These are phyloP conservation scores for Donacobius atricapilla DNA, from an alignment of 2,113 vertebrate genomes.

Conservation along the genomic window DNA sequence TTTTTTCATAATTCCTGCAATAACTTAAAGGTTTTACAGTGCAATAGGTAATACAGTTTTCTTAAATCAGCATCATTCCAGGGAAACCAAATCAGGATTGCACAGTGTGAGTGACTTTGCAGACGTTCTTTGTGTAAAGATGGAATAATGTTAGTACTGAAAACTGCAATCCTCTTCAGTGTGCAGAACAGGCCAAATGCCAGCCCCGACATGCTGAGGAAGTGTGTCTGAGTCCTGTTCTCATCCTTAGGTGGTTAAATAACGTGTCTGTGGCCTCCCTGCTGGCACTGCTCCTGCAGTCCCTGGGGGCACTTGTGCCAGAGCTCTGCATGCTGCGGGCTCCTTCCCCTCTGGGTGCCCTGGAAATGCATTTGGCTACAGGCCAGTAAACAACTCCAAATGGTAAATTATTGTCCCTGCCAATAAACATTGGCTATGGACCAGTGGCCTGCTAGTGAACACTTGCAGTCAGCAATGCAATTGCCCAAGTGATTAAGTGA, in stretches of 20 bases:
- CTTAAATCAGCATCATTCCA: not conserved
- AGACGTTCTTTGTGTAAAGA: not conserved
- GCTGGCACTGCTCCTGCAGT: not conserved
- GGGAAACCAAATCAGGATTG: not conserved
- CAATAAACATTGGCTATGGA: not conserved
- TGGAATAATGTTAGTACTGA: not conserved
- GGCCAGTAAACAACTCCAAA: not conserved
- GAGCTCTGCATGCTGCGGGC: not conserved
- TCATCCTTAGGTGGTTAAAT: not conserved
- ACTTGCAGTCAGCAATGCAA: not conserved
- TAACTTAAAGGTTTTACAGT: not conserved
- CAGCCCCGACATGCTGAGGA: not conserved
- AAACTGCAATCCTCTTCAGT: not conserved
- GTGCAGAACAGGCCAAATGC: not conserved
- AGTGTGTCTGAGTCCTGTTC: not conserved
- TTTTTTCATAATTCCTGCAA: not conserved
- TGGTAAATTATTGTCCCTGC: not conserved
- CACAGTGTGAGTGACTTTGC: not conserved
- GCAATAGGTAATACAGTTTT: not conserved
- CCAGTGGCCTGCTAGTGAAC: not conserved
- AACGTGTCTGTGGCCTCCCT: not conserved
- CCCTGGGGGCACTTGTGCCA: not conserved
- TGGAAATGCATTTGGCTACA: not conserved
- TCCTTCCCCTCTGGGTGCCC: not conserved
- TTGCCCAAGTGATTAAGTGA: not conserved